These are phyloP conservation scores for Cantharis rustica DNA, from an alignment of 2,888 invertebrate genomes.

Conservation along the genomic window DNA sequence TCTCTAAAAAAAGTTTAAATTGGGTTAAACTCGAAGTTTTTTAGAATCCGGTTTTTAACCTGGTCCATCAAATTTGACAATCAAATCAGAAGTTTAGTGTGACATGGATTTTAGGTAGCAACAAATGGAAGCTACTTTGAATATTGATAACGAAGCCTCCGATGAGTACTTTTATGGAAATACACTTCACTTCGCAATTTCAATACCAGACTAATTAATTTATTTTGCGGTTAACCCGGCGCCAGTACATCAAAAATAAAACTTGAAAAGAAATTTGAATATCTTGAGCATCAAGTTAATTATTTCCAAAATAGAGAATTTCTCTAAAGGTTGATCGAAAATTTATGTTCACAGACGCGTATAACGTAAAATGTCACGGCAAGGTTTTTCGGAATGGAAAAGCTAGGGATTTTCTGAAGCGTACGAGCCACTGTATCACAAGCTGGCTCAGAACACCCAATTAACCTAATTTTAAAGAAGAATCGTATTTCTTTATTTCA, in stretches of 20 bases:
- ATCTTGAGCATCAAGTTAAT: background rate
- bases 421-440: background rate
- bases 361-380: background rate
- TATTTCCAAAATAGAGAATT: background rate
- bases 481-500: background rate
- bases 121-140: background rate
- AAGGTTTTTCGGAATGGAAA: background rate
- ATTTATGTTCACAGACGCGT: background rate
- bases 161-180: background rate
- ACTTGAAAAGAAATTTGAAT: background rate
- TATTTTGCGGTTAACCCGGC: background rate
- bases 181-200: background rate
- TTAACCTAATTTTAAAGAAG: background rate
- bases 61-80: background rate
- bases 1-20: background rate
- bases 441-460: background rate
- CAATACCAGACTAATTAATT: background rate
- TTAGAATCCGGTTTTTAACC: background rate
- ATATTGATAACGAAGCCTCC: background rate
- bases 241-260: background rate
- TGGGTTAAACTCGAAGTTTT: background rate
- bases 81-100: background rate
- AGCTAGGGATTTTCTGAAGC: background rate
- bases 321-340: background rate
- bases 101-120: background rate